These are phyloP conservation scores for Coryphaenoides rupestris DNA, from an alignment of 2,113 vertebrate genomes.

Conservation along the genomic window DNA sequence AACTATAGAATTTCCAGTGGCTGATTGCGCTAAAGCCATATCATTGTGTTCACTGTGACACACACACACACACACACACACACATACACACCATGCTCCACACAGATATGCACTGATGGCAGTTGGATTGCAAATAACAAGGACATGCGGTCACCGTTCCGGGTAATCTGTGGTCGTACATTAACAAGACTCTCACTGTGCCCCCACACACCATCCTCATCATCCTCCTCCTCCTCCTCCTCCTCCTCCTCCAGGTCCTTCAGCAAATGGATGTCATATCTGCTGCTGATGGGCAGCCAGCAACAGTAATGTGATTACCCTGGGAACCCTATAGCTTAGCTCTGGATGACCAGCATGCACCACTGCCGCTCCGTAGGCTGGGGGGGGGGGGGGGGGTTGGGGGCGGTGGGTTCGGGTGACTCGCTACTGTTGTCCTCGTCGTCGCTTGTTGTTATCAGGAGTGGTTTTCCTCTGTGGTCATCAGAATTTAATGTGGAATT, in stretches of 20 bases:
- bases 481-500: background rate
- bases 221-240: background rate
- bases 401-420: slow-evolving; percentile 15
- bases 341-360: slow-evolving; percentile 9
- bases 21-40: too few relatives aligned
- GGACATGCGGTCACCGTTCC: slow-evolving; percentile 19
- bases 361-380: background rate
- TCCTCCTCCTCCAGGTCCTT: slow-evolving; percentile 29
- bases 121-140: slow-evolving; percentile 29
- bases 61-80: slow-evolving; percentile 9
- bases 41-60: background rate
- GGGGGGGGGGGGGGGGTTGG: slow-evolving; percentile 7
- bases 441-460: background rate
- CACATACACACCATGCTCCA: slow-evolving; percentile 14
- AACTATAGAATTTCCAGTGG: too few relatives aligned
- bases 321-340: slow-evolving; percentile 29
- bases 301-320: slow-evolving; percentile 42
- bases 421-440: background rate
- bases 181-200: slow-evolving; percentile 1
- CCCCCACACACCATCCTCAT: too few relatives aligned
- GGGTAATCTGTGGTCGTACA: slow-evolving; percentile 45
- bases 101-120: slow-evolving; percentile 2
- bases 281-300: slow-evolving; percentile 33
- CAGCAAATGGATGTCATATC: slow-evolving; percentile 33
- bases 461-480: background rate